Evolutionary conservation across 2,113 vertebrate genomes (phyloP).

Genomic region (Sylvilagus bachmani): DNA sequence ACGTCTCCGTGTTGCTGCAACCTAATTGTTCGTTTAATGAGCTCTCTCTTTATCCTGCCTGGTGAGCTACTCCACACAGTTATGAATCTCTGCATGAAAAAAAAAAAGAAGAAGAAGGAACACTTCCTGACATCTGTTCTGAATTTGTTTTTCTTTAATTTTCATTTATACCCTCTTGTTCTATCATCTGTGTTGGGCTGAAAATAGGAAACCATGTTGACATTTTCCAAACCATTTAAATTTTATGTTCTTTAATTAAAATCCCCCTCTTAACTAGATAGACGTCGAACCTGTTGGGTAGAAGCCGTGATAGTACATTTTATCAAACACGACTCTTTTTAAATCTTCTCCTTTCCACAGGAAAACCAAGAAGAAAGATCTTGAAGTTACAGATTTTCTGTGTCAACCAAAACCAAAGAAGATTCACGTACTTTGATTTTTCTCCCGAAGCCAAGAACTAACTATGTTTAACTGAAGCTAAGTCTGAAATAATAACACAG

Average conservation of each 20-base stretch:
- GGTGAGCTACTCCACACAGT: constrained; percentile 87
- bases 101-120: constrained; percentile 69
- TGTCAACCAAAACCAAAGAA: constrained; percentile 27
- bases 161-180: constrained; percentile 90
- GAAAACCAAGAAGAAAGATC: background rate
- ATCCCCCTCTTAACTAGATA: constrained; percentile 81
- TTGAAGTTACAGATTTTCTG: constrained; percentile 39
- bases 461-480: background rate
- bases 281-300: constrained; percentile 83
- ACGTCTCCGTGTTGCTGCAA: constrained; percentile 65
- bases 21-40: constrained; percentile 86
- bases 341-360: background rate
- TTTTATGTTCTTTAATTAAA: constrained; percentile 91
- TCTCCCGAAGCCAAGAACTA: background rate
- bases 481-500: background rate
- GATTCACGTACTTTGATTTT: constrained; percentile 43
- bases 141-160: constrained; percentile 91
- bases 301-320: constrained; percentile 55
- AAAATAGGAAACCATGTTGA: constrained; percentile 91
- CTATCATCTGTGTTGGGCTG: constrained; percentile 90
- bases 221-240: constrained; percentile 89
- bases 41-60: constrained; percentile 84
- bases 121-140: constrained; percentile 90
- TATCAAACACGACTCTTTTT: constrained; percentile 60
- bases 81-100: constrained; percentile 84